These are phyloP conservation scores for Zapus hudsonius DNA, from an alignment of 2,113 vertebrate genomes.

Conservation along the genomic window DNA sequence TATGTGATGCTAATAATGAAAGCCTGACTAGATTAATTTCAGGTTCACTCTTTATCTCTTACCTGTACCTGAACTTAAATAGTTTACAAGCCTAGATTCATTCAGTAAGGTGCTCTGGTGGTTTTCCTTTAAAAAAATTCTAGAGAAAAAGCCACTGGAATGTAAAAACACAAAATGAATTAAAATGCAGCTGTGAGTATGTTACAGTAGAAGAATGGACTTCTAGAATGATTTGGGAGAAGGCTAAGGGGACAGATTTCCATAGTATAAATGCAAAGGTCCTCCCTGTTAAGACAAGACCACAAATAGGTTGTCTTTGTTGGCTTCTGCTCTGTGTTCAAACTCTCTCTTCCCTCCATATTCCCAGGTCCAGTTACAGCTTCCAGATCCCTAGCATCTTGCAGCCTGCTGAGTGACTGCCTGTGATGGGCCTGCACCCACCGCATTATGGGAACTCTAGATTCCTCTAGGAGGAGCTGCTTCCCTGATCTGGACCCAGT, in stretches of 20 bases:
- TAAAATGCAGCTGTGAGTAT: neutral
- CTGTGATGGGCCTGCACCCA: neutral
- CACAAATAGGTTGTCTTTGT: neutral
- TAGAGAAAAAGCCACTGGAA: neutral
- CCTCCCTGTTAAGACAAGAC: neutral
- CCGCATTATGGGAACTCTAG: neutral
- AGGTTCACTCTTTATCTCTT: neutral
- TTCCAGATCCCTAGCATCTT: neutral
- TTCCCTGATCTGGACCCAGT: neutral
- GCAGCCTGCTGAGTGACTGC: neutral
- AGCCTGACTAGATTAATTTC: neutral
- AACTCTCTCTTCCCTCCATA: neutral
- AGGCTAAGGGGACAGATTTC: slow-evolving; percentile 20
- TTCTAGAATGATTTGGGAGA: slow-evolving; percentile 26
- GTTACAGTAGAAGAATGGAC: slow-evolving; percentile 16
- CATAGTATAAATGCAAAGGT: slow-evolving; percentile 4
- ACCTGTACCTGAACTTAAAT: neutral
- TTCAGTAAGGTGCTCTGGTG: neutral
- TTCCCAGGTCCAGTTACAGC: neutral
- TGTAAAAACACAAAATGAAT: neutral
- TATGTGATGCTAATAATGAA: neutral
- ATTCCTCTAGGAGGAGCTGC: slow-evolving; percentile 20
- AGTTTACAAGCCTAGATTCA: neutral
- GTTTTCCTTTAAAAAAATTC: neutral
- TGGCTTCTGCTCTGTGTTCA: neutral